These are phyloP conservation scores for Anabacerthia variegaticeps DNA, from an alignment of 2,797 vertebrate genomes.

Conservation along the genomic window DNA sequence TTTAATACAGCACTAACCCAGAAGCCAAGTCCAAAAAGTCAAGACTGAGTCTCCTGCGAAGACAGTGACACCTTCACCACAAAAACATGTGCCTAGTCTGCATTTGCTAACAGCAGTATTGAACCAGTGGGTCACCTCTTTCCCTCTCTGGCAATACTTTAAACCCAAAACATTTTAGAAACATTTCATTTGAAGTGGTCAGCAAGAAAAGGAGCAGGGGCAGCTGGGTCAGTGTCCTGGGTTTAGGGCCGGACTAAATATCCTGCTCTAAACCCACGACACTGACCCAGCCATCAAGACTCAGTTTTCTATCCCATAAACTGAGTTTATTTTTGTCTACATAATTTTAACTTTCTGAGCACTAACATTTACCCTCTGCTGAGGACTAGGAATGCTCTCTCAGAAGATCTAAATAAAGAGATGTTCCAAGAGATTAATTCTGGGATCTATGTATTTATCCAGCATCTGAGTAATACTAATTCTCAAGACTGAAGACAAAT, in stretches of 20 bases:
- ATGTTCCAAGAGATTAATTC: conserved; percentile 16
- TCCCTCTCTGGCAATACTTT: not conserved
- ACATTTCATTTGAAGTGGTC: not conserved
- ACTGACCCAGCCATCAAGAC: not conserved
- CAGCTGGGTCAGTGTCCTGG: not conserved
- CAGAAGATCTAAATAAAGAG: conserved; percentile 44
- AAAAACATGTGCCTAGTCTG: not conserved
- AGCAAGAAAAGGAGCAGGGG: not conserved
- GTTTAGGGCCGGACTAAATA: not conserved
- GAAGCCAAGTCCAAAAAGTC: not conserved
- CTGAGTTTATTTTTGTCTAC: conserved; percentile 46
- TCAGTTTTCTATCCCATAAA: not conserved
- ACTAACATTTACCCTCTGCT: conserved; percentile 33
- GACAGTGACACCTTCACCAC: not conserved
- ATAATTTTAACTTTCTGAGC: conserved; percentile 38
- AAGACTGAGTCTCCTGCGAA: not conserved
- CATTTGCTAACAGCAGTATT: not conserved
- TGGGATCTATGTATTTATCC: conserved; percentile 4
- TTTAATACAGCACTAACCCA: not conserved
- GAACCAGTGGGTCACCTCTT: not conserved
- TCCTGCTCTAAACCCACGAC: not conserved
- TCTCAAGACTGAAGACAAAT: conserved; percentile 28
- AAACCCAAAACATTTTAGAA: not conserved
- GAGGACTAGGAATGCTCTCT: conserved; percentile 7
- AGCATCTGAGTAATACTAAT: not conserved